These are phyloP conservation scores for Lasioglossum pauxillum DNA, from an alignment of 2,888 invertebrate genomes.

Conservation along the genomic window DNA sequence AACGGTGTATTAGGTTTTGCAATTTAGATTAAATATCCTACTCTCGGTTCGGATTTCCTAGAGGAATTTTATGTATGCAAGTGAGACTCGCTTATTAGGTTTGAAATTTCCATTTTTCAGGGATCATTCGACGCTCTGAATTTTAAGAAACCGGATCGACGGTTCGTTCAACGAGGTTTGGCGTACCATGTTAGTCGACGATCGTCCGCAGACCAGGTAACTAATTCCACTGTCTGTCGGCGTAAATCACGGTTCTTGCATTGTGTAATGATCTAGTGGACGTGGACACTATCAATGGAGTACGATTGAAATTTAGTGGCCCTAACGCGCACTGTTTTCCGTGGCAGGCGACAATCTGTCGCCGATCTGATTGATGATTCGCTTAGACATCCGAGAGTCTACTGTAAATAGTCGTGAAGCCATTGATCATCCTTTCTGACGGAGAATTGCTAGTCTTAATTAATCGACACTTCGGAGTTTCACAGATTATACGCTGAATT, in stretches of 20 bases:
- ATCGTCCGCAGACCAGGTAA: constrained; percentile 8
- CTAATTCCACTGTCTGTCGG: constrained; percentile 23
- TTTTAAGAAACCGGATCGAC: background rate
- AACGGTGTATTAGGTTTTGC: background rate
- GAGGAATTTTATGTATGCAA: background rate
- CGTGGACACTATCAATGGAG: constrained; percentile 40
- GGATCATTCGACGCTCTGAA: background rate
- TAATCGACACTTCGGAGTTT: background rate
- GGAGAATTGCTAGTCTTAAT: background rate
- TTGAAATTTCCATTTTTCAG: background rate
- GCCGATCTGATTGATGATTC: constrained; percentile 8
- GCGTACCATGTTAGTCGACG: background rate
- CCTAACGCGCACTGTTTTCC: constrained; percentile 40
- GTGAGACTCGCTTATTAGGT: background rate
- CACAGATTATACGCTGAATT: background rate
- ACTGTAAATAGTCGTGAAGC: background rate
- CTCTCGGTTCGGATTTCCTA: background rate
- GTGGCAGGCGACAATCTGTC: constrained; percentile 47
- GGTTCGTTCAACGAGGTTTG: background rate
- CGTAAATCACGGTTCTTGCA: constrained; percentile 59
- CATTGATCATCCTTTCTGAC: background rate
- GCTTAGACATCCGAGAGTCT: background rate
- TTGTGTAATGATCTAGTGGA: constrained; percentile 46
- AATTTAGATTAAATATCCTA: background rate
- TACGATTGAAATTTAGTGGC: constrained; percentile 57